Percentiles rank a stretch among this genome's conserved stretches.
Evolutionary conservation across 2,797 vertebrate genomes (phyloP).

Genomic region (Pangasius sanitwongsei): DNA sequence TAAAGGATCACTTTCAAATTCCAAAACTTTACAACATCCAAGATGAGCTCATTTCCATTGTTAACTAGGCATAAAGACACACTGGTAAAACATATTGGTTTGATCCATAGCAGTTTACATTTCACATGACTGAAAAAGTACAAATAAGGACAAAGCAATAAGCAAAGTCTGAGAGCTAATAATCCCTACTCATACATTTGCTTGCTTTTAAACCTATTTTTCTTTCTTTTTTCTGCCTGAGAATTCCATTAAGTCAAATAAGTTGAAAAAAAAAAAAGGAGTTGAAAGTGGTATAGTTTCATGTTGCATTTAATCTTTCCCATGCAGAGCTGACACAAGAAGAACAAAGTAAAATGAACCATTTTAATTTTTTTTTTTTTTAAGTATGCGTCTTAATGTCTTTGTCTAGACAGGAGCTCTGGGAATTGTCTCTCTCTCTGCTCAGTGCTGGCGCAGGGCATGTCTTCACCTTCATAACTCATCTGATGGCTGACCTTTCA

Average conservation of each 20-base stretch:
- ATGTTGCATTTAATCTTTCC: slow-evolving; percentile 36
- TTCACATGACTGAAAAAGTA: slow-evolving; percentile 4
- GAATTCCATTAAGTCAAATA: slow-evolving; percentile 42
- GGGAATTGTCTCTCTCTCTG: neutral
- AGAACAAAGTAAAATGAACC: slow-evolving; percentile 37
- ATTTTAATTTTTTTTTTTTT: slow-evolving; percentile 2
- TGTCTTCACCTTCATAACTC: slow-evolving; percentile 35
- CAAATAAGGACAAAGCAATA: slow-evolving; percentile 38
- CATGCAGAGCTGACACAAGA: slow-evolving; percentile 34
- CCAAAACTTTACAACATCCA: neutral
- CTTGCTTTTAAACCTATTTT: slow-evolving; percentile 36
- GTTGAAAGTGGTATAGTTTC: slow-evolving; percentile 25
- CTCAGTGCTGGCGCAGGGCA: slow-evolving; percentile 7
- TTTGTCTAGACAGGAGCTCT: slow-evolving; percentile 28
- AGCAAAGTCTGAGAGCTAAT: slow-evolving; percentile 25
- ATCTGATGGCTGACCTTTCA: slow-evolving; percentile 43
- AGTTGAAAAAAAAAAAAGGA: neutral
- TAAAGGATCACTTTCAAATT: neutral
- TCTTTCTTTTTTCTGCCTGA: neutral
- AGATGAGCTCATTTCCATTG: neutral
- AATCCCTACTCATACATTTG: slow-evolving; percentile 9
- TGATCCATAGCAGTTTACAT: slow-evolving; percentile 32
- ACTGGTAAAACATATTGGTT: neutral
- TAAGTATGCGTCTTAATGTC: neutral
- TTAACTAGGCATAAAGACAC: neutral